Evolutionary conservation across 1,140 invertebrate species (phyloP), one percentile per base, ranked within the genome.

Genomic region (Lepidurus couesii): DNA sequence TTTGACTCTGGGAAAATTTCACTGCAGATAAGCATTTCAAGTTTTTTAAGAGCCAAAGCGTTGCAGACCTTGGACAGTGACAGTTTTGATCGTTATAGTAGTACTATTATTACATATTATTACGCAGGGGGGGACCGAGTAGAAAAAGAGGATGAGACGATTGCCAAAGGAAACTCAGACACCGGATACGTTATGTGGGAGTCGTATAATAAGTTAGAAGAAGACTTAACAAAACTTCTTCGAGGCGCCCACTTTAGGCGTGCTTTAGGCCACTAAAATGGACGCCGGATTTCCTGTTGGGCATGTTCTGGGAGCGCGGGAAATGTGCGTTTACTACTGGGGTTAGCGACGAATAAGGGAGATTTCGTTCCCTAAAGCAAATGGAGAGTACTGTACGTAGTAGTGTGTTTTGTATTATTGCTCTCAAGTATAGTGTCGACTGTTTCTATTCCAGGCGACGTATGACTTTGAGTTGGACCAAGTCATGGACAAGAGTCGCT

Each of bases 161-260:
- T 65, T 13, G 53, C 21, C 21, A 65, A 65, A 7, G 21, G 13
- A n/a, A 13, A 65, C n/a, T n/a, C 45, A 47, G 45, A 65, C 6
- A 65, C 53, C 53, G 53, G 53, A 65, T 65, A 65, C 53, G 53
- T 65, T 65, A 65, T 16, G 53, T 65, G 53, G 53, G 53, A 65
- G 53, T 65, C 13, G 53, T 21, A 21, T 65, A 65, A 65, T 65
- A 65, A 65, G 53, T 65, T 65, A 65, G 53, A 7, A 65, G 34
- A 34, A 34, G 34, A 65, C 53, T 65, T 16, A 11, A 13, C 16
- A 65, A 65, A 65, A 65, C 53, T 65, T 16, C 16, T n/a, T n/a
- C 10, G 21, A 65, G 8, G 53, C 47, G 47, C 47, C 47, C 47
- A 65, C 47, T 65, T 65, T 65, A 21, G 47, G 11, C 34, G 34